These are phyloP conservation scores for Tor tambroides DNA, from an alignment of 2,113 vertebrate species.

Conservation along the genomic window DNA sequence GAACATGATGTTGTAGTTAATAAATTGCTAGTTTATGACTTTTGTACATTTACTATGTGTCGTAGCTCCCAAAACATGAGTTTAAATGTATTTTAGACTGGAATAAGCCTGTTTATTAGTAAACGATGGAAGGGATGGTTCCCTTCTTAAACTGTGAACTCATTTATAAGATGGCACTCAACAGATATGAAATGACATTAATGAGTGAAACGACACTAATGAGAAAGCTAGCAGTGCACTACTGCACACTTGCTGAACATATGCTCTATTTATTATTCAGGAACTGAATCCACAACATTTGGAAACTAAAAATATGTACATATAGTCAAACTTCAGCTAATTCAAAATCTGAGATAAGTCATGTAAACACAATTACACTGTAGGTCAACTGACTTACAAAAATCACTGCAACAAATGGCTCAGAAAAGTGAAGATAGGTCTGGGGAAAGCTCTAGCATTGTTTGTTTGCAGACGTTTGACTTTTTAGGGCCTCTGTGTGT, in stretches of 20 bases:
- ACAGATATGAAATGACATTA: not conserved
- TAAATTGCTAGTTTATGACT: not conserved
- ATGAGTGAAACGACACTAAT: not conserved
- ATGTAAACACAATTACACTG: not conserved
- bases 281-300: not conserved
- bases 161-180: not conserved
- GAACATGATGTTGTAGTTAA: not conserved
- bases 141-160: not conserved
- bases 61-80: not conserved
- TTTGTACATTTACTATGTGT: not conserved
- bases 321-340: not conserved
- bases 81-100: not conserved
- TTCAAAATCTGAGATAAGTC: not conserved
- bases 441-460: not conserved
- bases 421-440: not conserved
- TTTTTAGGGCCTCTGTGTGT: not conserved
- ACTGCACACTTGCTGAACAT: not conserved
- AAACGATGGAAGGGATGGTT: too few species aligned
- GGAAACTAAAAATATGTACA: not conserved
- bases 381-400: too few species aligned
- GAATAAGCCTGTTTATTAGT: not conserved
- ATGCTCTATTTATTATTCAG: not conserved
- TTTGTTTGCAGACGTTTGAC: slow-evolving; percentile 14
- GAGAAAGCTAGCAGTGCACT: not conserved
- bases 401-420: not conserved